A percentile compares a stretch with the other conserved stretches of the same genome.
Conservation (phyloP, 2,113 vertebrate species). For the Capreolus pygargus region DNA sequence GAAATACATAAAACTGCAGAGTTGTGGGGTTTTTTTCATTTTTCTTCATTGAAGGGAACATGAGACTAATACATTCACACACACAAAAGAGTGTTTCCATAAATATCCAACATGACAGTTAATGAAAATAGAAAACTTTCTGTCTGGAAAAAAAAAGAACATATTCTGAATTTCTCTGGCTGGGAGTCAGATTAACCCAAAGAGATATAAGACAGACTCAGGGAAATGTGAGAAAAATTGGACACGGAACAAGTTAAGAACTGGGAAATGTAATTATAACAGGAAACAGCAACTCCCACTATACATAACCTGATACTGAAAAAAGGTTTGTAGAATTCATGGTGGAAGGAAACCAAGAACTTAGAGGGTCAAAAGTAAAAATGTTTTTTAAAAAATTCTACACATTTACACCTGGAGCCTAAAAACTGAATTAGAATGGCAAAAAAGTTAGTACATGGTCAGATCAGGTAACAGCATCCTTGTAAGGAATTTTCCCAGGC, state of each 20-base stretch:
- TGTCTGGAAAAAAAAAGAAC: background rate
- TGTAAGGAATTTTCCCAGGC: background rate
- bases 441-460: background rate
- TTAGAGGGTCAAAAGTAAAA: background rate
- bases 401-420: background rate
- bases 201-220: background rate
- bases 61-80: background rate
- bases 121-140: background rate
- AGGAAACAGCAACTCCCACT: background rate
- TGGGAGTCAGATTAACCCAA: background rate
- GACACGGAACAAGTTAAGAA: background rate
- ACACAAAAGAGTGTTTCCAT: background rate
- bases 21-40: background rate
- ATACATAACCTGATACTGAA: background rate
- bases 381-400: background rate
- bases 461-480: background rate
- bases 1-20: background rate
- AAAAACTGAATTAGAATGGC: background rate
- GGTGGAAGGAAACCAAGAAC: background rate
- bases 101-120: background rate
- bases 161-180: background rate
- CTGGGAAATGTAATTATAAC: background rate
- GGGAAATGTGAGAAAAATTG: background rate
- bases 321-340: background rate
- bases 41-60: background rate